Conservation (phyloP, 2,888 invertebrate species). For the Diaperis boleti region DNA sequence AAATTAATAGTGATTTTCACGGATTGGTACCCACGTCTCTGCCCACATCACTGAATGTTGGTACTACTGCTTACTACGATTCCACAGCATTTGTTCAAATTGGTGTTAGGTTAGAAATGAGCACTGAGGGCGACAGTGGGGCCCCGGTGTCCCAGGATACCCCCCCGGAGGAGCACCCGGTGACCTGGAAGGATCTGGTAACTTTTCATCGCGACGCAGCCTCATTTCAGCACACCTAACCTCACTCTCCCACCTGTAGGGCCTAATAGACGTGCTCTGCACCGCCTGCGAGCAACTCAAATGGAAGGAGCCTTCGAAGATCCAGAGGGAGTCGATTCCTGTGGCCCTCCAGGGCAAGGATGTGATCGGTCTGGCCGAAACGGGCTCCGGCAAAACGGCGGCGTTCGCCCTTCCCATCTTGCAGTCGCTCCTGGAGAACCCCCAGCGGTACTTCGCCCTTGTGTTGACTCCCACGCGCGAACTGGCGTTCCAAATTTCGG, state of each 20-base stretch:
- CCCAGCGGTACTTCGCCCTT: conserved; percentile 94
- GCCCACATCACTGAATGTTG: no score
- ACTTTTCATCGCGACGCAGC: conserved; percentile 51
- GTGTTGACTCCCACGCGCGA: conserved; percentile 97
- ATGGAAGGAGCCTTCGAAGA: conserved; percentile 95
- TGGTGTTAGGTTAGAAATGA: no score
- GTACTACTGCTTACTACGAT: no score
- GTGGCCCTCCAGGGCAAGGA: conserved; percentile 88
- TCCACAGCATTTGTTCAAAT: no score
- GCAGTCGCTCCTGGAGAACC: conserved; percentile 89
- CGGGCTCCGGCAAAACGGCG: conserved; percentile 97
- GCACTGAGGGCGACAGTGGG: no score
- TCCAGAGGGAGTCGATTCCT: conserved; percentile 95
- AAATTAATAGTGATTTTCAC: no score
- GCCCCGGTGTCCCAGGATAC: not conserved
- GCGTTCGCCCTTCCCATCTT: conserved; percentile 97
- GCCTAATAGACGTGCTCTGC: conserved; percentile 89
- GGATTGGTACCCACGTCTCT: no score
- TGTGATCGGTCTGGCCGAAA: conserved; percentile 77
- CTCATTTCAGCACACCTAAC: conserved; percentile 38
- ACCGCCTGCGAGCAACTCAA: conserved; percentile 92
- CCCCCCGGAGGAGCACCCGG: not conserved
- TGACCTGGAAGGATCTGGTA: conserved; percentile 74
- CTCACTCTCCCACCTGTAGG: conserved; percentile 70
- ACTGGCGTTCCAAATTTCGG: conserved; percentile 97